Conservation (phyloP, 2,797 vertebrate species). For the Micropoecilia bifurca region DNA sequence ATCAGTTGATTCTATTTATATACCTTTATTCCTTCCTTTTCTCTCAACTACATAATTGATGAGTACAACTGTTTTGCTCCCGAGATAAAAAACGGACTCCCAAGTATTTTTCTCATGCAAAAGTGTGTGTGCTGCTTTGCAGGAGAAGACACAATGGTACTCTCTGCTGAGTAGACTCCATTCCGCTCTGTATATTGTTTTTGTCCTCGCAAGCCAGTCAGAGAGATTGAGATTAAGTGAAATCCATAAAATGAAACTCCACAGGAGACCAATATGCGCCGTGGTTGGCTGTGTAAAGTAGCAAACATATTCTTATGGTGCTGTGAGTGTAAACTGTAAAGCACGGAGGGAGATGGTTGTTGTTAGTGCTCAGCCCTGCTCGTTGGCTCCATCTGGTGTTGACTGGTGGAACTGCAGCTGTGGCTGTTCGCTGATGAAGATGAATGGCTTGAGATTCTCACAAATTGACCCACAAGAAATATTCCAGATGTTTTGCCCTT, state of each 20-base stretch:
- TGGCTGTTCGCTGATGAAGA: background rate
- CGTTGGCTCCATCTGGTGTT: constrained; percentile 48
- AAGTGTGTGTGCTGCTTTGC: background rate
- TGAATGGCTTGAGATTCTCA: background rate
- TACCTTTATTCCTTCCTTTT: constrained; percentile 9
- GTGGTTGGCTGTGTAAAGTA: constrained; percentile 4
- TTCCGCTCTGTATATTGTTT: constrained; percentile 26
- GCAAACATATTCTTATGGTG: constrained; percentile 20
- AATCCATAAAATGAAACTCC: constrained; percentile 17
- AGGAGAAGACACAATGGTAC: background rate
- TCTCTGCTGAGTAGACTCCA: constrained; percentile 2
- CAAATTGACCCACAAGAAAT: background rate
- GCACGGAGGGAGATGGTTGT: background rate
- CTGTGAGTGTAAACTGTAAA: constrained; percentile 4
- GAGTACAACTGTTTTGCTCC: constrained; percentile 39
- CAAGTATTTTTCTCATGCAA: constrained; percentile 17
- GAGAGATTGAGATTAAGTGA: constrained; percentile 27
- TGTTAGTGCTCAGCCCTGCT: constrained; percentile 5
- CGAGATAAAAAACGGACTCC: constrained; percentile 36
- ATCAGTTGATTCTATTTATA: constrained; percentile 37
- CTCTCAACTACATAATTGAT: constrained; percentile 67
- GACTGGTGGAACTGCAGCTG: constrained; percentile 25
- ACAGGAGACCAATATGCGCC: constrained; percentile 1
- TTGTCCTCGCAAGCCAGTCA: constrained; percentile 31
- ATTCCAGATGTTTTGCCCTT: background rate